Percentiles rank a stretch among this genome's conserved stretches.
Evolutionary conservation across 1,140 invertebrate genomes (phyloP).

Genomic region (Caenorhabditis latens): DNA sequence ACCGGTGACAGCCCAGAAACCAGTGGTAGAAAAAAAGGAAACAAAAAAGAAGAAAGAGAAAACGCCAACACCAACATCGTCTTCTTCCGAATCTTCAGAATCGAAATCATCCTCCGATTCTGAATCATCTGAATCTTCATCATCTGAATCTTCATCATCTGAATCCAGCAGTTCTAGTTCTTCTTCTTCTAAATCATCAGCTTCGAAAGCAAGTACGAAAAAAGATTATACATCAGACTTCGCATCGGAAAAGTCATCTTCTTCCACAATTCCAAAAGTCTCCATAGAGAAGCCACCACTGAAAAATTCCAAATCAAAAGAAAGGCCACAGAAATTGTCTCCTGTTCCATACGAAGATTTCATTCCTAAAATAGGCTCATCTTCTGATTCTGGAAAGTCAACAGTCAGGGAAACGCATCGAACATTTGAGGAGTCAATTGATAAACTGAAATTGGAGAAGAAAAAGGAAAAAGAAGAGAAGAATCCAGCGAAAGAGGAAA

Average conservation of each 20-base stretch:
- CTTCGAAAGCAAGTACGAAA: constrained; percentile 3
- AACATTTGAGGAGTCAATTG: constrained; percentile 10
- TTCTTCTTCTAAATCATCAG: not conserved
- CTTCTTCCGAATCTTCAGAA: constrained; percentile 29
- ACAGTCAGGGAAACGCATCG: constrained; percentile 17
- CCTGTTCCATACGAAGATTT: not conserved
- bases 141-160: not conserved
- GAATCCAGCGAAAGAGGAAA: not conserved
- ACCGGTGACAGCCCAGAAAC: not conserved
- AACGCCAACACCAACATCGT: not conserved
- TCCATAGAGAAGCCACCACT: not conserved
- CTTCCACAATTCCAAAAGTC: not conserved
- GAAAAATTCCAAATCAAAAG: not conserved
- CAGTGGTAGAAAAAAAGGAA: not conserved
- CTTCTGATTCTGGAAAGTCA: constrained; percentile 24
- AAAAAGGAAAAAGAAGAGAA: not conserved
- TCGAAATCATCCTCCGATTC: not conserved
- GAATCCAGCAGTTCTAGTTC: not conserved
- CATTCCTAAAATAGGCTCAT: not conserved
- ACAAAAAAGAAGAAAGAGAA: not conserved
- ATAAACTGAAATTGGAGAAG: not conserved
- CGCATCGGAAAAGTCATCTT: not conserved
- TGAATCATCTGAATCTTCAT: not conserved
- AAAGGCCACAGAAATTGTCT: not conserved
- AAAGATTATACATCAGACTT: not conserved